phyloP scores from a whole-genome alignment of 2,888 invertebrate species.

The Hirtodrosophila duncani region DNA sequence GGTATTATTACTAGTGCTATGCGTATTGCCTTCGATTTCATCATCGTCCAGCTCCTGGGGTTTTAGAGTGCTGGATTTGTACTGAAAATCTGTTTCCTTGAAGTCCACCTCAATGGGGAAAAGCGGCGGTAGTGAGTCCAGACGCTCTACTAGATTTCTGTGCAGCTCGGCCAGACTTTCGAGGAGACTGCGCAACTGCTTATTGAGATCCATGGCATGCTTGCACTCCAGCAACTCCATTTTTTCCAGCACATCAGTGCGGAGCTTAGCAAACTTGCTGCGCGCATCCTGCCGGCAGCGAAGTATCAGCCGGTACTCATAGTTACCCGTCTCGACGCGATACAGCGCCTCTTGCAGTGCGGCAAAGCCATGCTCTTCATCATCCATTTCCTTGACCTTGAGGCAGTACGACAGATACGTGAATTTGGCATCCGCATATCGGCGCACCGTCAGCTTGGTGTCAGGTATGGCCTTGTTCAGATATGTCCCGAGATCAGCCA shows the following conservation, averaged over 20 bases:
- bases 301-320: constrained; percentile 97
- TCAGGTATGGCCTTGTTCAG: constrained; percentile 99
- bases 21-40: constrained; percentile 53
- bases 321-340: constrained; percentile 99
- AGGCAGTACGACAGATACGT: constrained; percentile 99
- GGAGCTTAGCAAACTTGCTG: constrained; percentile 87
- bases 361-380: constrained; percentile 96
- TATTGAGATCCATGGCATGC: constrained; percentile 96
- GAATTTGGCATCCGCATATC: constrained; percentile 99
- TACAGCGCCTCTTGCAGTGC: constrained; percentile 97
- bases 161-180: constrained; percentile 87
- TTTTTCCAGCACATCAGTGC: constrained; percentile 96
- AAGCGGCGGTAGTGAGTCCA: constrained; percentile 86
- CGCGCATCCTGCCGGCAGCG: constrained; percentile 97
- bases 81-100: constrained; percentile 94
- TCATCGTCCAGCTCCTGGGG: constrained; percentile 75
- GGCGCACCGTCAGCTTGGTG: constrained; percentile 96
- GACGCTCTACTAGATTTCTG: constrained; percentile 85
- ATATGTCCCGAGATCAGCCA: constrained; percentile 97
- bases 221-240: constrained; percentile 98
- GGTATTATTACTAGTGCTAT: neutral
- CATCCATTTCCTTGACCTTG: constrained; percentile 99
- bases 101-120: constrained; percentile 98
- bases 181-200: constrained; percentile 89
- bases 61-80: constrained; percentile 80